A percentile compares a stretch with the other conserved stretches of the same genome.
Conservation (phyloP, 2,113 vertebrate species). For the Brienomyrus brachyistius region DNA sequence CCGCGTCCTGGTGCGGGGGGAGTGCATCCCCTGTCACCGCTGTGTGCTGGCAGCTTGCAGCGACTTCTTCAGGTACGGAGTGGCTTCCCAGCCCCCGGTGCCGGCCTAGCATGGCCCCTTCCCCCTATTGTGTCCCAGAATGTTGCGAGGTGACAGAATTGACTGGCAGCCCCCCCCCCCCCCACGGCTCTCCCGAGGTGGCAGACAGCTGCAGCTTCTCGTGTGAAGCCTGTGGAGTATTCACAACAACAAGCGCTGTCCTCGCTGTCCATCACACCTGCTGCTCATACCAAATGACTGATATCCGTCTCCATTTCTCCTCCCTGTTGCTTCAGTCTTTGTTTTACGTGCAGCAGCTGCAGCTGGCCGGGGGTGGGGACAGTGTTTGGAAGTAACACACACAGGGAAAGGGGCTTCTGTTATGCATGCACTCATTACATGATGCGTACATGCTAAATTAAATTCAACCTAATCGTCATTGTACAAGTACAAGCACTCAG, state of each 20-base stretch:
- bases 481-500: too few species aligned
- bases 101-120: too few species aligned
- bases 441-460: too few species aligned
- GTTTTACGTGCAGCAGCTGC: not conserved
- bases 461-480: too few species aligned
- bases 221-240: not conserved
- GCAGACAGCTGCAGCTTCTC: not conserved
- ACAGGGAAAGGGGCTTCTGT: too few species aligned
- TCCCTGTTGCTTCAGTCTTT: not conserved
- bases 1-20: conserved; percentile 76
- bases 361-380: too few species aligned
- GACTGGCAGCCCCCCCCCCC: not conserved
- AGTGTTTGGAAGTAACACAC: too few species aligned
- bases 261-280: not conserved
- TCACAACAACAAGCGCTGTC: not conserved
- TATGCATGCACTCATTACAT: too few species aligned
- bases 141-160: not conserved
- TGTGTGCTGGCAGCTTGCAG: conserved; percentile 91
- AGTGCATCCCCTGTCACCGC: conserved; percentile 81
- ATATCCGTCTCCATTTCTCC: not conserved
- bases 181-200: not conserved
- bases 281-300: not conserved
- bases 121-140: not conserved
- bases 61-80: conserved; percentile 86
- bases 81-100: not conserved